Evolutionary conservation across 2,888 invertebrate species (phyloP), one percentile per base, ranked within the genome.

Genomic region (Hirtodrosophila cameraria): DNA sequence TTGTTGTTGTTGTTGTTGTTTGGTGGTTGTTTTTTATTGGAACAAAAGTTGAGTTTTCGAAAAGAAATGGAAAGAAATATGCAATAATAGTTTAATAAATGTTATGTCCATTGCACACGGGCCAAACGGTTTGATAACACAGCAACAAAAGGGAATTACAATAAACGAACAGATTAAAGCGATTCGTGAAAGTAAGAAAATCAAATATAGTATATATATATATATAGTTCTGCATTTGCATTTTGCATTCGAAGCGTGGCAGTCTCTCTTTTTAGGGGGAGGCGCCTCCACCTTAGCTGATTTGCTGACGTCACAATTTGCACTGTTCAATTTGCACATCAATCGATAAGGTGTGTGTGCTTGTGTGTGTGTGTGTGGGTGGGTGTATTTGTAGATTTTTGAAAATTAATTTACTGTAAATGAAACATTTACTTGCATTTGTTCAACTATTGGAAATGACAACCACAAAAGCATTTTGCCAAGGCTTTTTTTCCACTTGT

Each of bases 1-100:
- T 43, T 42, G 43, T 65, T 48, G 16, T 46, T 57, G 50, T 45
- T 38, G 41, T 60, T 49, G 18, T 50, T 36, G 45, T 46, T 73
- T 49, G 48, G 54, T 69, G 38, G 35, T 54, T 2, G 42, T 42
- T 74, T n/a, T n/a, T n/a, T n/a, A n/a, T n/a, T 45, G 57, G 55
- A 78, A 82, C 83, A 85, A 85, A 77, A 72, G 61, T 73, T 65
- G 79, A 72, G 58, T 53, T 43, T n/a, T 52, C 80, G 54, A 65
- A 68, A 68, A 76, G 71, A 86, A 73, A 86, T 69, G 71, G 75
- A 84, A 86, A 86, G 81, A 86, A 74, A 74, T 68, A 83, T 72
- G 82, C 71, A 66, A 65, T 61, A 85, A 71, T 52, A 61, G 64
- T 64, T 74, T 62, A 70, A 69, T 73, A 45, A 63, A 61, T 49